Evolutionary conservation across 2,888 invertebrate genomes (phyloP).

Genomic region (Dendrolimus houi): DNA sequence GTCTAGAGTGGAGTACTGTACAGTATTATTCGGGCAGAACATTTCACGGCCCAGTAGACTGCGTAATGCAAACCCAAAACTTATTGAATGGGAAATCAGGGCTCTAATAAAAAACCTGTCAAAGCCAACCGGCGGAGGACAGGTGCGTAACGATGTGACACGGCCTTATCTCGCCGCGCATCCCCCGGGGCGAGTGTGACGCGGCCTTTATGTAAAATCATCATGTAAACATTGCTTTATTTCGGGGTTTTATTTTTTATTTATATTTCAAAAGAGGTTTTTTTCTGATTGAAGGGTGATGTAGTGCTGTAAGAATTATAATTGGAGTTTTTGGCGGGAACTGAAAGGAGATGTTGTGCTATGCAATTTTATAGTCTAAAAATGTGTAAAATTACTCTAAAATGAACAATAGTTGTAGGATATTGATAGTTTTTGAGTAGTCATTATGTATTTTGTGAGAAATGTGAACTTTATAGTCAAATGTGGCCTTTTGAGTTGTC

Average conservation of each 20-base stretch:
- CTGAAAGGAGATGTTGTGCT: too few relatives aligned
- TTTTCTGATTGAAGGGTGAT: too few relatives aligned
- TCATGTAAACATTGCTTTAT: conserved; percentile 3
- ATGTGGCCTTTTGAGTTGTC: too few relatives aligned
- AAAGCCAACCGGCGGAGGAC: conserved; percentile 50
- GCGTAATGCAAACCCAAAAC: conserved; percentile 56
- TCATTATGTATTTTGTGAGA: too few relatives aligned
- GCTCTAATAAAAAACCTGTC: conserved; percentile 70
- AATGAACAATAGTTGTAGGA: too few relatives aligned
- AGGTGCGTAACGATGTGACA: conserved; percentile 27
- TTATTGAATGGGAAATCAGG: conserved; percentile 63
- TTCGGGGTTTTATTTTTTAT: not conserved
- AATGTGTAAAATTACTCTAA: too few relatives aligned
- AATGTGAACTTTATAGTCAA: too few relatives aligned
- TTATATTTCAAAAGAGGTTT: too few relatives aligned
- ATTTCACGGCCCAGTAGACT: conserved; percentile 57
- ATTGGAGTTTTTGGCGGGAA: too few relatives aligned
- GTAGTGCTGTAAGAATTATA: too few relatives aligned
- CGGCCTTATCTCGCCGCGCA: not conserved
- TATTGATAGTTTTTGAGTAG: too few relatives aligned
- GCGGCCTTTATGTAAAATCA: conserved; percentile 10
- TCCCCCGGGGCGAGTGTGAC: conserved; percentile 5
- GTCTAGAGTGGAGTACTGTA: conserved; percentile 2
- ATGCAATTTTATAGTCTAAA: too few relatives aligned
- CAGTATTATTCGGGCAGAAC: conserved; percentile 33